Evolutionary conservation across 2,888 invertebrate species (phyloP), one percentile per base, ranked within the genome.

Genomic region (Drosophila nr. perissopoda): DNA sequence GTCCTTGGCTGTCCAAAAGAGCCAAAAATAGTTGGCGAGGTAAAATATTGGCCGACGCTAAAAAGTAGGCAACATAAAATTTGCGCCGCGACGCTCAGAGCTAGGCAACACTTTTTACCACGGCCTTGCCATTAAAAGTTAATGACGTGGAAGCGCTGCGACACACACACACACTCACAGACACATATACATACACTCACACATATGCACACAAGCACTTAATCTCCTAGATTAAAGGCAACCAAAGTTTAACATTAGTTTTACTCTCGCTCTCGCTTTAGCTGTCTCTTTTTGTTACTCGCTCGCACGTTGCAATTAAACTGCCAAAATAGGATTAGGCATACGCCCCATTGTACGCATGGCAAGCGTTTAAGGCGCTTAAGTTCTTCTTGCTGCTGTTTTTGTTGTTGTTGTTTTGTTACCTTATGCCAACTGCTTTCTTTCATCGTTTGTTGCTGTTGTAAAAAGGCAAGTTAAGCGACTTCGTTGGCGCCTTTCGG

Each of bases 271-370:
- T 40, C 13, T 27, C n/a, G 16, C 21, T 27, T 4, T n/a, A 4
- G 40, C 38, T 38, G 21, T 16, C 36, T 25, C 38, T 42, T 36
- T 59, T 42, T 29, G 21, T 58, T 25, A 27, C 36, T 48, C 40
- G 33, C 29, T 56, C 49, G 29, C 59, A 63, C 27, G 34, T 79
- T 73, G 79, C 85, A 89, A 82, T 87, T 84, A 89, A 78, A 76
- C 61, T 82, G 85, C 72, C 77, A 66, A 84, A 89, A 89, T 74
- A 68, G 87, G 89, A 89, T 85, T 85, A 87, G 60, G 82, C 68
- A 87, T 87, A 87, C 87, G 87, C 87, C 36, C 63, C 77, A 59
- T 77, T 66, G 82, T 85, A 77, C 82, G 72, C 69, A 74, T 49
- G 31, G 62, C 56, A 67, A 49, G 68, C 85, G 63, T 70, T 72